phyloP scores from a whole-genome alignment of 2,113 vertebrate genomes.

The Labrus mixtus region DNA sequence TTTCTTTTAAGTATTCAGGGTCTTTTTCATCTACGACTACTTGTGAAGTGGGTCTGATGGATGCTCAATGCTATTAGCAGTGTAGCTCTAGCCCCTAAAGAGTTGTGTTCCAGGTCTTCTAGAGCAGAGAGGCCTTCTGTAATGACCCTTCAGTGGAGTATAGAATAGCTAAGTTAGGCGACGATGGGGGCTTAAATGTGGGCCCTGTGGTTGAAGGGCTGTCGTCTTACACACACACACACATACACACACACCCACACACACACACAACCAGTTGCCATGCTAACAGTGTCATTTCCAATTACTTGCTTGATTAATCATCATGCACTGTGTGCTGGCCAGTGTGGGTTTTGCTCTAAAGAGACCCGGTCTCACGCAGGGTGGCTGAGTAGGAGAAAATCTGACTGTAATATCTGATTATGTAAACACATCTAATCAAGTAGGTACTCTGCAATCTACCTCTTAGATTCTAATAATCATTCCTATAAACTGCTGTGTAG shows the following conservation, averaged over 20 bases:
- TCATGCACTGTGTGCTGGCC: conserved; percentile 32
- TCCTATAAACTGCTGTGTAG: conserved; percentile 43
- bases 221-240: background rate
- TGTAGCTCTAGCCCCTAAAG: too few relatives aligned
- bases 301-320: conserved; percentile 72
- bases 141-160: conserved; percentile 18
- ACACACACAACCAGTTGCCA: conserved; percentile 37
- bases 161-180: too few relatives aligned
- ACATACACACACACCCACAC: background rate
- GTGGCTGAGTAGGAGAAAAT: conserved; percentile 39
- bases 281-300: conserved; percentile 56
- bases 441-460: conserved; percentile 40
- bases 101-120: too few relatives aligned
- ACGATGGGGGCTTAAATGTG: too few relatives aligned
- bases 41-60: too few relatives aligned
- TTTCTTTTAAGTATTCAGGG: too few relatives aligned
- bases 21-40: background rate
- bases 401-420: conserved; percentile 39
- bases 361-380: conserved; percentile 25
- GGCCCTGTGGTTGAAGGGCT: too few relatives aligned
- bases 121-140: background rate
- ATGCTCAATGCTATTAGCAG: too few relatives aligned
- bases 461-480: conserved; percentile 53
- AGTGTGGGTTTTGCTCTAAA: conserved; percentile 49
- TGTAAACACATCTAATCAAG: conserved; percentile 65